Percentiles rank a stretch among this genome's conserved stretches.
Evolutionary conservation across 2,113 vertebrate species (phyloP).

Genomic region (Myrmecophaga tridactyla): DNA sequence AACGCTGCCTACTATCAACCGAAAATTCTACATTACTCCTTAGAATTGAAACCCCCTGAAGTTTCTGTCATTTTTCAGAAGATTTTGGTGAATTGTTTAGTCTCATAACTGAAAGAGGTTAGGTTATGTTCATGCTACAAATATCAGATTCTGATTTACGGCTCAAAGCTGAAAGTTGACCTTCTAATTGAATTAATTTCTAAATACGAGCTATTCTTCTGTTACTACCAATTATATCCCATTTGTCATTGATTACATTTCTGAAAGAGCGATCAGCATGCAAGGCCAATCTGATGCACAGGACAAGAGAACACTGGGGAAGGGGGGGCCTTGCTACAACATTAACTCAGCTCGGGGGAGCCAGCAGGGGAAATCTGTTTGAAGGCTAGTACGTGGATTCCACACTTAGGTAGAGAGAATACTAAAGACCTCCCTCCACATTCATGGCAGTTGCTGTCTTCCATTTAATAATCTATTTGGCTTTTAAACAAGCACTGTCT

Average conservation of each 20-base stretch:
- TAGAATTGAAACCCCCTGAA: neutral
- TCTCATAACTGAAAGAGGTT: neutral
- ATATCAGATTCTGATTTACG: neutral
- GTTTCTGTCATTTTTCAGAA: neutral
- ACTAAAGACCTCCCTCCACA: neutral
- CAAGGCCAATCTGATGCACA: neutral
- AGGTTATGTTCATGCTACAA: neutral
- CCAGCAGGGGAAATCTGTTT: neutral
- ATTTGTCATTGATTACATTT: neutral
- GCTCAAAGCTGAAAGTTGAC: neutral
- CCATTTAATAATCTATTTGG: neutral
- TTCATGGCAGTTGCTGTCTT: neutral
- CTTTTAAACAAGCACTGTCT: constrained; percentile 7
- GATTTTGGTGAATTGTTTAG: neutral
- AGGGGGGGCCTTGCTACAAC: neutral
- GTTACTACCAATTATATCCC: neutral
- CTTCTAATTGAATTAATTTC: constrained; percentile 5
- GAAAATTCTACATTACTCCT: neutral
- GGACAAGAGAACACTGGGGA: neutral
- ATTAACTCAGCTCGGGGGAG: neutral
- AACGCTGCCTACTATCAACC: neutral
- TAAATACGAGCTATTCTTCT: neutral
- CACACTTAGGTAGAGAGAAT: neutral
- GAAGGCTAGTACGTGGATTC: neutral
- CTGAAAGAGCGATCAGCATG: neutral